Evolutionary conservation across 1,140 invertebrate species (phyloP), one percentile per base, ranked within the genome.

Genomic region (Drosophila trapezifrons): DNA sequence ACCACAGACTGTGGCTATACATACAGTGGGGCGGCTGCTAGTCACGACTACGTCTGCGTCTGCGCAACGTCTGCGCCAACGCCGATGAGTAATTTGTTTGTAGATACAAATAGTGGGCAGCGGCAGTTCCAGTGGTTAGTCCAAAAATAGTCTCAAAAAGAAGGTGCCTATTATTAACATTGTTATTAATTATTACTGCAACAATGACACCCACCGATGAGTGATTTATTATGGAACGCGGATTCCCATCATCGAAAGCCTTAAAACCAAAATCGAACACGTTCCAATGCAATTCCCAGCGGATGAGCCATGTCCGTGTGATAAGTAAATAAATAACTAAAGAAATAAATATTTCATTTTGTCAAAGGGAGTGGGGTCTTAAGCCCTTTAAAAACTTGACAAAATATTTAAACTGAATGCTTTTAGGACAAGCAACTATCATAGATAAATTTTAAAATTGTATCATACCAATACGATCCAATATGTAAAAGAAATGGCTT

Each of bases 171-270:
- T 76, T 56, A 75, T 65, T 65, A 63, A 55, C 58, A 67, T 62
- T 54, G 51, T 54, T 54, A 54, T 37, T 54, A 37, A 54, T 37
- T 54, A 54, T 54, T 54, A 67, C 18, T 76, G 73, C 73, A 76
- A 76, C 73, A 76, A 76, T 59, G 72, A 76, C 72, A 65, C 73
- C 73, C 73, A 76, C 73, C 60, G 55, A 43, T 49, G 54, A 51
- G 35, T 76, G 72, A 76, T 76, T 76, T 76, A 52, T 70, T 57
- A 25, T 46, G 35, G 27, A 12, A 40, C 55, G 59, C 47, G 47
- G 46, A 38, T 59, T 65, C 63, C 20, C 47, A 38, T 17, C 27
- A 37, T 54, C 27, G 51, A 46, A 38, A 32, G 9, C 15, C 3
- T 54, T 3, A 59, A 42, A 59, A 42, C 18, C 27, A 29, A 72